These are phyloP conservation scores for Lerema accius DNA, from an alignment of 1,140 invertebrate genomes.

Conservation along the genomic window DNA sequence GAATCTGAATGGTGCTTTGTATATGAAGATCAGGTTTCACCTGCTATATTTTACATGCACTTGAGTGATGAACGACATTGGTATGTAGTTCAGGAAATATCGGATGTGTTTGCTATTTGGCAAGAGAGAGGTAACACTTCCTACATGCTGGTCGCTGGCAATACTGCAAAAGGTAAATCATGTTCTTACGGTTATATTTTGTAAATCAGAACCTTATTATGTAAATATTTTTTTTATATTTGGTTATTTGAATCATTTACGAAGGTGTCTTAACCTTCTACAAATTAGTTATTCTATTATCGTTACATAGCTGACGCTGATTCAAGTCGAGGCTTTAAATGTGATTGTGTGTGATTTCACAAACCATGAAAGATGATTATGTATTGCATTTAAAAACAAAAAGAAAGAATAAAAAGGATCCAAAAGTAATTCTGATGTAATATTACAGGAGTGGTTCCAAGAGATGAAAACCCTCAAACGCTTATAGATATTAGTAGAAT, in stretches of 20 bases:
- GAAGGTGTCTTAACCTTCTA: too few relatives aligned
- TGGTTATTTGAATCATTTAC: too few relatives aligned
- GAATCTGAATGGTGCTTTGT: constrained; percentile 61
- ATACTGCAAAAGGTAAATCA: constrained; percentile 78
- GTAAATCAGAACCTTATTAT: too few relatives aligned
- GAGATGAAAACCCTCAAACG: constrained; percentile 83
- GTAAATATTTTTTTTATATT: too few relatives aligned
- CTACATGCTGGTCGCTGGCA: constrained; percentile 83
- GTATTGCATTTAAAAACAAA: too few relatives aligned
- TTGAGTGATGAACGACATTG: constrained; percentile 56
- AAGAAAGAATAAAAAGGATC: too few relatives aligned
- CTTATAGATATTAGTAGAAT: constrained; percentile 89
- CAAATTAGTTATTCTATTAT: too few relatives aligned
- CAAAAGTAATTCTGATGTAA: too few relatives aligned
- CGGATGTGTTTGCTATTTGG: constrained; percentile 56
- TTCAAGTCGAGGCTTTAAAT: too few relatives aligned
- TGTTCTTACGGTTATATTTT: neutral
- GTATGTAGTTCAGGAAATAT: constrained; percentile 49
- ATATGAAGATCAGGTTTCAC: constrained; percentile 37
- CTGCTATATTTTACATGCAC: constrained; percentile 51
- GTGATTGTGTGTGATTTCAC: too few relatives aligned
- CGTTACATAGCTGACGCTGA: too few relatives aligned
- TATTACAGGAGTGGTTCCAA: constrained; percentile 86
- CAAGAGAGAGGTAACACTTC: constrained; percentile 44
- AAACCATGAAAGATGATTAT: too few relatives aligned